Conservation (phyloP, 2,797 vertebrate species). For the Hydrolagus colliei region DNA sequence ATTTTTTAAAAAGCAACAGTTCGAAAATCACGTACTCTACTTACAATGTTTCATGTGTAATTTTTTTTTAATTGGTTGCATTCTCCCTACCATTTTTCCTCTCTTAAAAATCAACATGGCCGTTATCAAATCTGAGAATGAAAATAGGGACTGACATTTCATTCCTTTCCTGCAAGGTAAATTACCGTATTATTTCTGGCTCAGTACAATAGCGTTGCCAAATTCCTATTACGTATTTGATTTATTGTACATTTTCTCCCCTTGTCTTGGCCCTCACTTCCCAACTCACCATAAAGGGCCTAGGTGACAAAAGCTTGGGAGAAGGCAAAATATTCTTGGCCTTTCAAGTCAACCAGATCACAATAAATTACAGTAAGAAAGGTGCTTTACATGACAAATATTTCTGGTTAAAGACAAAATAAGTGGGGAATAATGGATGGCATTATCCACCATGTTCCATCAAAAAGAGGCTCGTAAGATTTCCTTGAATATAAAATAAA, state of each 20-base stretch:
- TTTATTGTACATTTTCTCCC: too few relatives aligned
- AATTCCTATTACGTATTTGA: background rate
- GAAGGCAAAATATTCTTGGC: too few relatives aligned
- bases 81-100: background rate
- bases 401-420: background rate
- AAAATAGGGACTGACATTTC: background rate
- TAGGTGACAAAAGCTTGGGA: too few relatives aligned
- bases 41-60: background rate
- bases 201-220: background rate
- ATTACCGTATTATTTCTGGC: background rate
- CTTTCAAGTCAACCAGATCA: too few relatives aligned
- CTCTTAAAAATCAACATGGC: background rate
- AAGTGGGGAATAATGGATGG: background rate
- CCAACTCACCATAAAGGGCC: too few relatives aligned
- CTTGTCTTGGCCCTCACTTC: too few relatives aligned
- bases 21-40: background rate
- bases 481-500: background rate
- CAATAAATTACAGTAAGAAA: too few relatives aligned
- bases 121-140: background rate
- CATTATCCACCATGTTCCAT: background rate
- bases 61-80: background rate
- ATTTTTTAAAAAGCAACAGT: background rate
- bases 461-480: background rate
- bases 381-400: background rate
- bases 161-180: background rate